phyloP scores from a whole-genome alignment of 1,140 invertebrate genomes.

The Diorhabda elongata region DNA sequence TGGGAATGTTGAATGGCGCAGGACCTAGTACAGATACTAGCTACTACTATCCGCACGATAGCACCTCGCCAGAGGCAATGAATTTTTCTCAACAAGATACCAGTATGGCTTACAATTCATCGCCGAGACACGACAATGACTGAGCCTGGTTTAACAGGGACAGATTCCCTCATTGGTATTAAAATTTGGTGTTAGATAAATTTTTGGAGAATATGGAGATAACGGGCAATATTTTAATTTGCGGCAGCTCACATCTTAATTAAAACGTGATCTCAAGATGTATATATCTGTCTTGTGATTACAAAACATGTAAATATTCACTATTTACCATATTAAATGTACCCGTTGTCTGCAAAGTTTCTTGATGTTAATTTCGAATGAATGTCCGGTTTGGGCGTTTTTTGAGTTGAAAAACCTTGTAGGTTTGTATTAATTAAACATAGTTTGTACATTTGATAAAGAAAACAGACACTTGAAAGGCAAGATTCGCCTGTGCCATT shows the following conservation, averaged over 20 bases:
- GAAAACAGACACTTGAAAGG: conserved; percentile 9
- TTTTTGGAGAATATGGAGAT: background rate
- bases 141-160: conserved; percentile 52
- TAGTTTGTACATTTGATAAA: conserved; percentile 12
- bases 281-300: no score
- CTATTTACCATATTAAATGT: no score
- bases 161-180: conserved; percentile 43
- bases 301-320: no score
- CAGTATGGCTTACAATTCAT: conserved; percentile 53
- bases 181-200: conserved; percentile 5
- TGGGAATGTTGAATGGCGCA: conserved; percentile 51
- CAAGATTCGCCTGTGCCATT: conserved; percentile 24
- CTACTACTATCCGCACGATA: conserved; percentile 55
- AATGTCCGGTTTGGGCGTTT: conserved; percentile 1
- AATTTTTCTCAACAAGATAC: conserved; percentile 56
- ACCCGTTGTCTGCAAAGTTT: background rate
- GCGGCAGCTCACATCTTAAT: background rate
- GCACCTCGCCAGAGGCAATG: conserved; percentile 53
- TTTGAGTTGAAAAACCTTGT: conserved; percentile 10
- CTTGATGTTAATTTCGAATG: background rate
- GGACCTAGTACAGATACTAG: conserved; percentile 52
- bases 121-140: conserved; percentile 58
- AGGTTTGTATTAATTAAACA: conserved; percentile 14
- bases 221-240: background rate
- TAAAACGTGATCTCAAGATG: background rate